Evolutionary conservation across 2,797 vertebrate species (phyloP).

Genomic region (Hippoglossus hippoglossus): DNA sequence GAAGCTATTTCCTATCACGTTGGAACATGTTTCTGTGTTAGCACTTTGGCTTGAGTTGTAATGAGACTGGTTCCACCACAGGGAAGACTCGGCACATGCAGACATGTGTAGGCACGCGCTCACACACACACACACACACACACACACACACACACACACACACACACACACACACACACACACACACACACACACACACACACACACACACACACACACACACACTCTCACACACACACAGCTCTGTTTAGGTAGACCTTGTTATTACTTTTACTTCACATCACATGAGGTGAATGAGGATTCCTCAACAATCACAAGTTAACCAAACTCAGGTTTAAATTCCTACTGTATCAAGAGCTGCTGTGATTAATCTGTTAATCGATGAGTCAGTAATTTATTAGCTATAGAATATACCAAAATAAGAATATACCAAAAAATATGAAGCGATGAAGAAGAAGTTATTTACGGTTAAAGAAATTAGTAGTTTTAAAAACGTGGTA

Average conservation of each 20-base stretch:
- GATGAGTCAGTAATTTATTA: background rate
- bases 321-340: background rate
- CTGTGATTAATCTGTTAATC: too few species aligned
- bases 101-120: constrained; percentile 11
- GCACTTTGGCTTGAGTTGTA: constrained; percentile 69
- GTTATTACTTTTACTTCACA: background rate
- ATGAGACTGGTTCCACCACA: constrained; percentile 63
- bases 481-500: too few species aligned
- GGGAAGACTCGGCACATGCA: constrained; percentile 39
- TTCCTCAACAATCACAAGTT: background rate
- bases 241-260: constrained; percentile 1
- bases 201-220: background rate
- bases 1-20: constrained; percentile 70
- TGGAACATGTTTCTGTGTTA: constrained; percentile 74
- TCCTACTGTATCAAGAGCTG: background rate
- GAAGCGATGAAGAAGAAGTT: too few species aligned
- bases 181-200: background rate
- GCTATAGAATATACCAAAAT: too few species aligned
- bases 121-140: background rate
- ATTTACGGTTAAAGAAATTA: too few species aligned
- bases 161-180: too few species aligned
- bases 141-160: background rate
- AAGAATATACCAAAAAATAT: too few species aligned
- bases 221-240: too few species aligned
- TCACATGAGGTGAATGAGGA: background rate